Evolutionary conservation across 2,888 invertebrate species (phyloP).

Genomic region (Proisotoma minuta): DNA sequence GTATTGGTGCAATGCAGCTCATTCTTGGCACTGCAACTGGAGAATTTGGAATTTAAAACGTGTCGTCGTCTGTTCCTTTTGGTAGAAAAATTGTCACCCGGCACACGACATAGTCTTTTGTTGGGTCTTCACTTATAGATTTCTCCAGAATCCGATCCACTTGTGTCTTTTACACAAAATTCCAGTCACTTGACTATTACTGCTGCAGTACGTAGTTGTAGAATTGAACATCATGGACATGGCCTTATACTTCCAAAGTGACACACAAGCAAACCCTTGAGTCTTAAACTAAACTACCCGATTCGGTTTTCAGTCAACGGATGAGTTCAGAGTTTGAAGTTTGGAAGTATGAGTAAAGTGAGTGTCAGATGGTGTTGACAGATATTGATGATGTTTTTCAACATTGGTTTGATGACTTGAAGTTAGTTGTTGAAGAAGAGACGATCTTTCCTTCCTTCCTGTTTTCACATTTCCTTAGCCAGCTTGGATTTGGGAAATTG

Average conservation of each 20-base stretch:
- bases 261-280: neutral
- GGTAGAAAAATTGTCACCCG: too few species aligned
- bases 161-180: too few species aligned
- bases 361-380: constrained; percentile 47
- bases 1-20: too few species aligned
- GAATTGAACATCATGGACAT: neutral
- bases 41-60: too few species aligned
- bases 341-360: constrained; percentile 33
- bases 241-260: too few species aligned
- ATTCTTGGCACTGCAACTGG: too few species aligned
- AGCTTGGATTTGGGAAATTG: neutral
- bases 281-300: neutral
- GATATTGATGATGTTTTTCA: constrained; percentile 47
- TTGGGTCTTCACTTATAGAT: too few species aligned
- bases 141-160: too few species aligned
- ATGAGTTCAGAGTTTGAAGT: constrained; percentile 23
- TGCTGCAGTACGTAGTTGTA: too few species aligned
- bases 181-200: too few species aligned
- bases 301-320: neutral
- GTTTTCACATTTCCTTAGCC: neutral
- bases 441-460: constrained; percentile 7
- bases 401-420: constrained; percentile 22
- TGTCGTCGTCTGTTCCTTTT: too few species aligned
- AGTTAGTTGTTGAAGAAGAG: constrained; percentile 18
- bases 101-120: too few species aligned